phyloP scores from a whole-genome alignment of 2,113 vertebrate genomes.

The Oenanthe melanoleuca region DNA sequence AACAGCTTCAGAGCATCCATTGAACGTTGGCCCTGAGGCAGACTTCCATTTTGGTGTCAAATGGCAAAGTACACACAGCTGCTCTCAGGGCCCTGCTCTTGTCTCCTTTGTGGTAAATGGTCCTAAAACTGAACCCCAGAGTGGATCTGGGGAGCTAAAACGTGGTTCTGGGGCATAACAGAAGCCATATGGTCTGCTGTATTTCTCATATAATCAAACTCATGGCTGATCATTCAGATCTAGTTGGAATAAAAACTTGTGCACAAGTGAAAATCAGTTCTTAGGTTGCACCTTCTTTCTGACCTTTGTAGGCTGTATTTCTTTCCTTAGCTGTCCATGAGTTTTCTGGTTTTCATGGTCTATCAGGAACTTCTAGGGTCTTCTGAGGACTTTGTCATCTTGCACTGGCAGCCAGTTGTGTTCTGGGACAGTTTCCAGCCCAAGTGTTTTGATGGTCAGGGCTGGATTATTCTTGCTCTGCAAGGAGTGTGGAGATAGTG shows the following conservation, averaged over 20 bases:
- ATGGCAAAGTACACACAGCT: not conserved
- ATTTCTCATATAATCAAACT: not conserved
- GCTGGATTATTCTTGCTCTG: not conserved
- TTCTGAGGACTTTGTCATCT: not conserved
- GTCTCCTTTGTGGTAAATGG: not conserved
- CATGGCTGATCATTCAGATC: not conserved
- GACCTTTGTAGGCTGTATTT: not conserved
- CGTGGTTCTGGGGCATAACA: not conserved
- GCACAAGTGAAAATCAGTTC: not conserved
- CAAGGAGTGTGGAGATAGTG: not conserved
- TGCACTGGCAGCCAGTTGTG: not conserved
- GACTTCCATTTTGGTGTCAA: constrained; percentile 43
- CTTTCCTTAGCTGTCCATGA: not conserved
- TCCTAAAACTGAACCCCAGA: not conserved
- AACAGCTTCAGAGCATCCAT: not conserved
- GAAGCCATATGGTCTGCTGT: not conserved
- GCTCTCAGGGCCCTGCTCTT: accelerated
- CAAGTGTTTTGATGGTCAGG: not conserved
- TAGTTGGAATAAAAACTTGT: not conserved
- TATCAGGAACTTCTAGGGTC: not conserved
- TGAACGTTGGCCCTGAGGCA: not conserved
- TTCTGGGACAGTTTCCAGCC: not conserved
- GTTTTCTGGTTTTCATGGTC: not conserved
- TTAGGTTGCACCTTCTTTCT: not conserved
- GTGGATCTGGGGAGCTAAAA: not conserved